phyloP scores from a whole-genome alignment of 2,888 invertebrate genomes.

The Pachymerium ferrugineum region DNA sequence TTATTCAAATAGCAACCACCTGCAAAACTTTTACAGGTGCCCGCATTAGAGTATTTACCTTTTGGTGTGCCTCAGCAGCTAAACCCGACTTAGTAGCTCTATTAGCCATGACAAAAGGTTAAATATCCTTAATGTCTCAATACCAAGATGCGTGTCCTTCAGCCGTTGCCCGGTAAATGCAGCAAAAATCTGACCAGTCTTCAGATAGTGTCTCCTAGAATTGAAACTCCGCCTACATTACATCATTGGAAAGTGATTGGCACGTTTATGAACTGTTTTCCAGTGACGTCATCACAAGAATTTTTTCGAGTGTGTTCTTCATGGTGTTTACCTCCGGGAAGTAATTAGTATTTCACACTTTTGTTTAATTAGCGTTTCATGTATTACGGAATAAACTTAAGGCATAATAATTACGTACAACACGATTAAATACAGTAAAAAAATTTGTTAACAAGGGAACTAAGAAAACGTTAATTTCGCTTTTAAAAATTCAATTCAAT shows the following conservation, averaged over 20 bases:
- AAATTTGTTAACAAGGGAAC: too few relatives aligned
- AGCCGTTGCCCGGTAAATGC: not conserved
- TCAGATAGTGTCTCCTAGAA: not conserved
- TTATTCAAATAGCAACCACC: not conserved
- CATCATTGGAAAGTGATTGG: not conserved
- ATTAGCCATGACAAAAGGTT: slow-evolving; percentile 60
- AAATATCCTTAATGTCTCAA: not conserved
- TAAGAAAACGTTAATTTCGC: too few relatives aligned
- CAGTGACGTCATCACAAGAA: not conserved
- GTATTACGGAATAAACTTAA: not conserved
- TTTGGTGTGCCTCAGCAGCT: slow-evolving; percentile 91
- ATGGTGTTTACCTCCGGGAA: not conserved
- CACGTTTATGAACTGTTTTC: not conserved
- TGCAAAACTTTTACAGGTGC: not conserved
- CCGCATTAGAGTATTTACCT: slow-evolving; percentile 58
- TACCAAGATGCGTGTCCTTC: not conserved
- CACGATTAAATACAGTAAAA: too few relatives aligned
- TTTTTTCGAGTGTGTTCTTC: not conserved
- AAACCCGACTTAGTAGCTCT: slow-evolving; percentile 87
- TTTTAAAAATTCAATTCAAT: too few relatives aligned
- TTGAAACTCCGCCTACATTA: not conserved
- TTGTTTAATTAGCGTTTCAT: not conserved
- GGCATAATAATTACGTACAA: not conserved
- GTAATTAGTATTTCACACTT: not conserved
- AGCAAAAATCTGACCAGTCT: not conserved